Evolutionary conservation across 2,797 vertebrate species (phyloP).

Genomic region (Chelonia mydas): DNA sequence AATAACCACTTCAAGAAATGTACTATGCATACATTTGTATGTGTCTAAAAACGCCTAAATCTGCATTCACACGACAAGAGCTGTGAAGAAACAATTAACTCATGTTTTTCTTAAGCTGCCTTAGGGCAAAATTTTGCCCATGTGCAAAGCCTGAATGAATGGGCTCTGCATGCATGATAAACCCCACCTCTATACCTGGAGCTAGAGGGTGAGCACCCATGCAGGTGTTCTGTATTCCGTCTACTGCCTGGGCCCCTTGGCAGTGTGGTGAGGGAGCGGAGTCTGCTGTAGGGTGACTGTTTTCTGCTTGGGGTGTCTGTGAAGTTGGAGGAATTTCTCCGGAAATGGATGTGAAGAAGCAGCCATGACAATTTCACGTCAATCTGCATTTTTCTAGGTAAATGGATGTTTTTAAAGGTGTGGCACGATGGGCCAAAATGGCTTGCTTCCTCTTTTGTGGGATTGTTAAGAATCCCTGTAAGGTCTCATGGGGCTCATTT

Average conservation of each 20-base stretch:
- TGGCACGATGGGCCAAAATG: fast-evolving
- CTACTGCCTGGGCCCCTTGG: background rate
- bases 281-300: background rate
- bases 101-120: background rate
- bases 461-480: fast-evolving
- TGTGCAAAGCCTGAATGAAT: fast-evolving
- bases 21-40: fast-evolving
- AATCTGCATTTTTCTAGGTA: background rate
- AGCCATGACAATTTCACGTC: fast-evolving
- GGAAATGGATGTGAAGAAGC: background rate
- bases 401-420: background rate
- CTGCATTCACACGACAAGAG: fast-evolving
- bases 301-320: background rate
- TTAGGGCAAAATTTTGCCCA: fast-evolving
- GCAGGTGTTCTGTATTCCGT: background rate
- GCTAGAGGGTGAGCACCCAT: background rate
- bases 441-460: background rate
- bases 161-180: background rate
- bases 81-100: fast-evolving
- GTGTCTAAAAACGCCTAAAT: background rate
- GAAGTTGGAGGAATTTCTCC: background rate
- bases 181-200: fast-evolving
- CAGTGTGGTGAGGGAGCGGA: background rate
- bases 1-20: background rate
- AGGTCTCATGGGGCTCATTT: fast-evolving